These are phyloP conservation scores for Aleiodes sp. DNA, from an alignment of 1,140 invertebrate genomes.

Conservation along the genomic window DNA sequence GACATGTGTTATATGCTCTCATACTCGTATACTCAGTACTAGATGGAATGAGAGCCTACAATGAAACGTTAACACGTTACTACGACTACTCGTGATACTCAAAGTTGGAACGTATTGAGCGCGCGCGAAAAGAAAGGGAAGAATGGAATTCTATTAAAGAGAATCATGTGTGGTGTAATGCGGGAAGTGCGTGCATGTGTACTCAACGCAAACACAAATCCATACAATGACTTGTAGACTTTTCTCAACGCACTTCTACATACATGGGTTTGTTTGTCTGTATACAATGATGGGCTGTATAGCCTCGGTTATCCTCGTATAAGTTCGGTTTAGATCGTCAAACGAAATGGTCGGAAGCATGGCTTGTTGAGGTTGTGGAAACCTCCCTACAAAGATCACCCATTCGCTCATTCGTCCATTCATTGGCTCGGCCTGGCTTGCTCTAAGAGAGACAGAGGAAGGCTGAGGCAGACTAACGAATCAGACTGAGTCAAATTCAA, in stretches of 20 bases:
- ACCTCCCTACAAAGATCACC: neutral
- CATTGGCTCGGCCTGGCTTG: neutral
- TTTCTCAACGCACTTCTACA: neutral
- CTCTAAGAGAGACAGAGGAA: neutral
- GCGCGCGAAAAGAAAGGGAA: constrained; percentile 13
- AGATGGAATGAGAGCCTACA: too few relatives aligned
- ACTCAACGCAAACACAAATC: neutral
- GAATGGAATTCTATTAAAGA: constrained; percentile 31
- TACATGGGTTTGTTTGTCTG: too few relatives aligned
- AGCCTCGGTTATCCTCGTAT: neutral
- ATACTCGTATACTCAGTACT: too few relatives aligned
- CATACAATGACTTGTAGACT: neutral
- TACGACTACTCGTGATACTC: too few relatives aligned
- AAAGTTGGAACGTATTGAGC: too few relatives aligned
- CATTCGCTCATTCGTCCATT: neutral
- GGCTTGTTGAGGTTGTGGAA: neutral
- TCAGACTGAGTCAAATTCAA: too few relatives aligned
- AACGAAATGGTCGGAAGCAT: constrained; percentile 2
- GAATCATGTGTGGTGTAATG: constrained; percentile 33
- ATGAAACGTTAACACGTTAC: too few relatives aligned
- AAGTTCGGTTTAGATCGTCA: neutral
- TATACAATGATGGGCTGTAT: too few relatives aligned
- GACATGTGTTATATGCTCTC: too few relatives aligned
- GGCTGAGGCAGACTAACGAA: too few relatives aligned
- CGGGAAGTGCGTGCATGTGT: constrained; percentile 26